Conservation (phyloP, 2,888 invertebrate genomes). For the Gryllus longicercus region DNA sequence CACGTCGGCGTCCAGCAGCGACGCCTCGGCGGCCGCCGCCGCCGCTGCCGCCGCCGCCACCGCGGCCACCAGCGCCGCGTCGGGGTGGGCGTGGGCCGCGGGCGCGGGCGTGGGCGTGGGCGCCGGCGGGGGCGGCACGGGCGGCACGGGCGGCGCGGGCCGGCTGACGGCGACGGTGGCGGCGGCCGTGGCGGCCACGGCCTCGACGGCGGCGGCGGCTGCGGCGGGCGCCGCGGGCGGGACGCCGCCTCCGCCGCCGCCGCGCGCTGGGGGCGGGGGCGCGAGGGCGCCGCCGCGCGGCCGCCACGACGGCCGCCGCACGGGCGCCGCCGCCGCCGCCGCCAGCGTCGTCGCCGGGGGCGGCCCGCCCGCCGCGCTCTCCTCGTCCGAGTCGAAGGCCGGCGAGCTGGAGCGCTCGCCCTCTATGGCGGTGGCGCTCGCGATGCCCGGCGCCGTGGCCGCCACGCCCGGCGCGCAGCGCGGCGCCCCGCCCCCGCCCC, state of each 20-base stretch:
- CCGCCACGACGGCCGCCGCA: slow-evolving; percentile 53
- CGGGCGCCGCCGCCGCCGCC: slow-evolving; percentile 32
- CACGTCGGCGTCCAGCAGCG: slow-evolving; percentile 33
- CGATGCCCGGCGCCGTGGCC: slow-evolving; percentile 37
- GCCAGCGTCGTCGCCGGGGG: slow-evolving; percentile 53
- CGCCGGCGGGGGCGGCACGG: not conserved
- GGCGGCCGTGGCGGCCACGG: slow-evolving; percentile 22
- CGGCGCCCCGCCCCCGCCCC: slow-evolving; percentile 38
- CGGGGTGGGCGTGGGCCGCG: not conserved
- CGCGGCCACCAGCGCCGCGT: not conserved
- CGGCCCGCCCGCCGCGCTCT: slow-evolving; percentile 55
- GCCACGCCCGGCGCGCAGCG: not conserved
- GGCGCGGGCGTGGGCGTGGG: slow-evolving; percentile 22
- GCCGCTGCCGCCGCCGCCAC: slow-evolving; percentile 26
- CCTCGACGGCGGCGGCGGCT: slow-evolving; percentile 20
- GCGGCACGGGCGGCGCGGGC: not conserved
- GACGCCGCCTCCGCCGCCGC: slow-evolving; percentile 37
- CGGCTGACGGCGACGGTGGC: slow-evolving; percentile 24
- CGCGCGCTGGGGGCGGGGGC: slow-evolving; percentile 49
- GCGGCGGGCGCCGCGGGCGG: slow-evolving; percentile 25
- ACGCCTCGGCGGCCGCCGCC: slow-evolving; percentile 39
- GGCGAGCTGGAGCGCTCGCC: slow-evolving; percentile 84
- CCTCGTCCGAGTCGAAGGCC: slow-evolving; percentile 93
- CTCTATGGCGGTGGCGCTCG: slow-evolving; percentile 49
- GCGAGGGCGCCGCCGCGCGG: slow-evolving; percentile 61